phyloP scores from a whole-genome alignment of 2,113 vertebrate species.

The Chunga burmeisteri region DNA sequence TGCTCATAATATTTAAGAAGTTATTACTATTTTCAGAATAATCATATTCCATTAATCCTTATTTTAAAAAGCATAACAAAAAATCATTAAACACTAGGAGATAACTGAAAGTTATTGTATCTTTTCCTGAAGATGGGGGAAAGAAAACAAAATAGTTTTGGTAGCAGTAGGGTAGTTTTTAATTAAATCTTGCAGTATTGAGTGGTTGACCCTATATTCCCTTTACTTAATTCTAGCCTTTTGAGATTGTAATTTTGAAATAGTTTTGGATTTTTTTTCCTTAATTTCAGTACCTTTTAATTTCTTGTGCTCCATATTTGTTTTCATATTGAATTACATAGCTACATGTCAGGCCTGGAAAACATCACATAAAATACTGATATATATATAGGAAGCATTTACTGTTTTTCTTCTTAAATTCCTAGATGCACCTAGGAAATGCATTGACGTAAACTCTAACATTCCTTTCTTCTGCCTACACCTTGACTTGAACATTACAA shows the following conservation, averaged over 20 bases:
- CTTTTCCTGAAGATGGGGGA: neutral
- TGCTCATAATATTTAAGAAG: neutral
- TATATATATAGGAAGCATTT: neutral
- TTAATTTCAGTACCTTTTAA: neutral
- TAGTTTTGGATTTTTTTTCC: fast-evolving
- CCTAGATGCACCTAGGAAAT: neutral
- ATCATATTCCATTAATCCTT: neutral
- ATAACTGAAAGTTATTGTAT: neutral
- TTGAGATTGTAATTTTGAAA: neutral
- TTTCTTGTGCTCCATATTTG: neutral
- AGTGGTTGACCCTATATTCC: neutral
- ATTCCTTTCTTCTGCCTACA: neutral
- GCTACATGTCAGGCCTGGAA: neutral
- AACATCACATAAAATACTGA: neutral
- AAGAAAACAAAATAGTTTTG: neutral
- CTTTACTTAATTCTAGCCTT: neutral
- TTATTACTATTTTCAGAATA: neutral
- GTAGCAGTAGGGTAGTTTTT: neutral
- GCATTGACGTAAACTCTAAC: neutral
- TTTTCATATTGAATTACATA: neutral
- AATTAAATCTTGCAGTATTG: neutral
- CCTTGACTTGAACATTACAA: neutral
- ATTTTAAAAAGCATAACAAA: neutral
- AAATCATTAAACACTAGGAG: neutral
- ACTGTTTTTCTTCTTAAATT: neutral